Conservation (phyloP, 1,140 invertebrate genomes). For the Brachionus sp. region DNA sequence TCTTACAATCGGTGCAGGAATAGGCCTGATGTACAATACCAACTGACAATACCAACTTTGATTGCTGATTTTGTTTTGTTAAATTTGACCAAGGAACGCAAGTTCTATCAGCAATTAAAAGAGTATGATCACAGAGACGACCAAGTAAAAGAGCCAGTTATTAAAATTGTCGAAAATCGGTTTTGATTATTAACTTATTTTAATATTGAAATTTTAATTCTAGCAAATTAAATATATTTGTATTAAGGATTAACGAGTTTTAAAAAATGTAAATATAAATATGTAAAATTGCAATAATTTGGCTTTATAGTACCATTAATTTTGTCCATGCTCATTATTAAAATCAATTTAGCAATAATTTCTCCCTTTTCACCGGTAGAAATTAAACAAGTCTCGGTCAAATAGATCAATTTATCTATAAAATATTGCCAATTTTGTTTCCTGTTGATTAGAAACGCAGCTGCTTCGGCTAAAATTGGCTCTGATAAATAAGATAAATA, state of each 20-base stretch:
- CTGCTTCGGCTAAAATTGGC: too few species aligned
- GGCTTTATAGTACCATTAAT: background rate
- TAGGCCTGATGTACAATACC: constrained; percentile 29
- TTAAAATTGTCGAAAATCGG: background rate
- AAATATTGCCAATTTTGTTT: background rate
- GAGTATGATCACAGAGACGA: background rate
- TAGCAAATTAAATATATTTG: too few species aligned
- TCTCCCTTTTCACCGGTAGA: background rate
- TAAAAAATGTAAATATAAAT: too few species aligned
- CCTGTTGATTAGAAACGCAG: too few species aligned
- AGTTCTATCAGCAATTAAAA: constrained; percentile 39
- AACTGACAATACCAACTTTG: constrained; percentile 21
- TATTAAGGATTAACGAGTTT: too few species aligned
- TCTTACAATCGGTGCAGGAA: constrained; percentile 59
- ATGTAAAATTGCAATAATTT: background rate
- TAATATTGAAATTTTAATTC: too few species aligned
- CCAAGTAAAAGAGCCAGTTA: background rate
- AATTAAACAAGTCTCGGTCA: background rate
- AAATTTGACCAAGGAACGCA: constrained; percentile 22
- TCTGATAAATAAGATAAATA: too few species aligned
- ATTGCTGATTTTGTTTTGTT: constrained; percentile 42
- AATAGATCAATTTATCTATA: background rate
- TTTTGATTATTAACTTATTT: background rate
- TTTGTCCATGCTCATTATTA: background rate
- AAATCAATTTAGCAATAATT: background rate